Base-by-base conservation (phyloP, 2,797 vertebrate species). In the Echiichthys vipera region DNA sequence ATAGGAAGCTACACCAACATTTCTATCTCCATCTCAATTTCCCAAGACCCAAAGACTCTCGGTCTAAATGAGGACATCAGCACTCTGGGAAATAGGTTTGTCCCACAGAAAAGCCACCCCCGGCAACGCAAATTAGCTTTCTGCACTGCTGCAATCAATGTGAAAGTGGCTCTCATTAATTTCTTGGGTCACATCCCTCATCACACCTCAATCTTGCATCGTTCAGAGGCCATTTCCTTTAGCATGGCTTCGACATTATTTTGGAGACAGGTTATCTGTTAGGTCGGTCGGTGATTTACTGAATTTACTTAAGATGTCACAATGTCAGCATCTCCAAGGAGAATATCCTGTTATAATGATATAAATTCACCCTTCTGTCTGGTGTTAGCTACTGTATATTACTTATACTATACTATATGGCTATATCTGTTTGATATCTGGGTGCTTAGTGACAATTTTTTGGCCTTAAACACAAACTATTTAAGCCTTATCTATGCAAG, bases 51-150 rank as follows among this genome's bases (percentile, higher is more conserved):
- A 20, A 32, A 68, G 81, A 78, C 61, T 74, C 53, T 4, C 49
- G 80, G 67, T 85, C 68, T 85, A 84, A 91, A 91, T 85, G 69
- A 89, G 88, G 77, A 85, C 84, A 88, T 90, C 85, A 85, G 88
- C 80, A 87, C 79, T 89, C 68, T 40, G 43, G 83, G 87, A 89
- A 85, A 90, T 88, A 69, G 83, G 71, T 72, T 82, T 87, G 83
- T 74, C 65, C 74, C 76, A 62, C 57, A 66, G 81, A 86, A 84
- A 76, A 85, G 63, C 70, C 78, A 76, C 61, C 58, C 53, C 25
- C 13, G 73, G 69, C 58, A 40, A 67, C 69, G 53, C 77, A 82
- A 87, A 90, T 91, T 85, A 91, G 76, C 77, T 85, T 77, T 84
- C 68, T 83, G 86, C 72, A 82, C 88, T 25, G 12, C 67, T 0